Evolutionary conservation across 2,113 vertebrate genomes (phyloP).

Genomic region (Nicator chloris): DNA sequence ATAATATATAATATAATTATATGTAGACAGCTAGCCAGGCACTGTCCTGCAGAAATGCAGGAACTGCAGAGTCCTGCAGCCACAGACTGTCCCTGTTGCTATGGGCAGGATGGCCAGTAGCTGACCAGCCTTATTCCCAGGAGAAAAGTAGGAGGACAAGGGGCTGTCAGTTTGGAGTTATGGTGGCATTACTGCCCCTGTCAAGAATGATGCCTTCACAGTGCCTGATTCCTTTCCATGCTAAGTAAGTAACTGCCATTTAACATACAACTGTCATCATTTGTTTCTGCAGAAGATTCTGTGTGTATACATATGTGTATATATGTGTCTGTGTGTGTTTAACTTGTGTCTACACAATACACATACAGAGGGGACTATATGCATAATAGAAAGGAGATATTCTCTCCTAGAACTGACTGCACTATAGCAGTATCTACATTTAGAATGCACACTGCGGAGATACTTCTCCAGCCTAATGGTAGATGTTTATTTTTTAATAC

Average conservation of each 20-base stretch:
- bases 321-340: too few species aligned
- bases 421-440: neutral
- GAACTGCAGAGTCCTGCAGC: neutral
- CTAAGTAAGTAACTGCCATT: neutral
- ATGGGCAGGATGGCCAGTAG: accelerated
- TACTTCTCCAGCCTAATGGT: neutral
- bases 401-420: neutral
- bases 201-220: neutral
- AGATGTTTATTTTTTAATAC: neutral
- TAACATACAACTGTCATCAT: neutral
- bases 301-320: accelerated
- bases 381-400: neutral
- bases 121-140: neutral
- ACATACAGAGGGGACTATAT: neutral
- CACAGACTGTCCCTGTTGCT: neutral
- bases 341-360: neutral
- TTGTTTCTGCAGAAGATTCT: neutral
- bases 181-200: neutral
- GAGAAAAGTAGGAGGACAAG: neutral
- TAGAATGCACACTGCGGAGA: neutral
- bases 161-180: neutral
- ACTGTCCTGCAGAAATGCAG: neutral
- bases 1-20: neutral
- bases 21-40: neutral
- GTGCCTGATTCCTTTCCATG: neutral